Evolutionary conservation across 1,140 invertebrate species (phyloP), one percentile per base, ranked within the genome.

Genomic region (Drosophila nebulosa): DNA sequence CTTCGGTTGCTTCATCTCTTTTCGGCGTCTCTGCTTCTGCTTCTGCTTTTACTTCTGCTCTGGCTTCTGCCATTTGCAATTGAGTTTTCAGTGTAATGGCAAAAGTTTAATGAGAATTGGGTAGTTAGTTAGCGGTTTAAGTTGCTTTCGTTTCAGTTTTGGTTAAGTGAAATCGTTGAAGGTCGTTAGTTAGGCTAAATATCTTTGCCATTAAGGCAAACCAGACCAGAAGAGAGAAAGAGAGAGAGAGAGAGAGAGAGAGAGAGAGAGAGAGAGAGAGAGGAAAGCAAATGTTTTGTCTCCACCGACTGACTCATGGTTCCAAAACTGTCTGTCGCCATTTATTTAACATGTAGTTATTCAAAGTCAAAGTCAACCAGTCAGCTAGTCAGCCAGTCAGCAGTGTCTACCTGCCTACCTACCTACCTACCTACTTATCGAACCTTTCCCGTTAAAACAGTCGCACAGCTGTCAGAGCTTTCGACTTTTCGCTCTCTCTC

Each of bases 51-150:
- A 26, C 51, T n/a, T n/a, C n/a, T n/a, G n/a, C 14, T 26, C 22
- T 24, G 35, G 46, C 64, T 42, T 24, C 53, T 65, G 59, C 39
- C 36, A 39, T 62, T 74, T 70, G 75, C 75, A 75, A 78, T 78
- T 78, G 67, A 75, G 72, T 78, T 75, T 66, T 46, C 50, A 78
- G 67, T 74, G 68, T 78, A 78, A 78, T 78, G 75, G 75, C 50
- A 60, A 78, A 78, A 78, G 75, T 78, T 78, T 78, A 78, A 78
- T 78, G 75, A 71, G 69, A 75, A 78, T 74, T 74, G 75, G 66
- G 71, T 74, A 78, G 71, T 74, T 78, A 78, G 71, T 62, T 78
- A 68, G 66, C 59, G 69, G 61, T 64, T 76, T 73, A 74, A 78
- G 66, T 78, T 59, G 56, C 60, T 64, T 64, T 63, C 42, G 32